Percentiles rank a stretch among this genome's conserved stretches.
phyloP scores from a whole-genome alignment of 2,797 vertebrate species.

The Tragopan temminckii region DNA sequence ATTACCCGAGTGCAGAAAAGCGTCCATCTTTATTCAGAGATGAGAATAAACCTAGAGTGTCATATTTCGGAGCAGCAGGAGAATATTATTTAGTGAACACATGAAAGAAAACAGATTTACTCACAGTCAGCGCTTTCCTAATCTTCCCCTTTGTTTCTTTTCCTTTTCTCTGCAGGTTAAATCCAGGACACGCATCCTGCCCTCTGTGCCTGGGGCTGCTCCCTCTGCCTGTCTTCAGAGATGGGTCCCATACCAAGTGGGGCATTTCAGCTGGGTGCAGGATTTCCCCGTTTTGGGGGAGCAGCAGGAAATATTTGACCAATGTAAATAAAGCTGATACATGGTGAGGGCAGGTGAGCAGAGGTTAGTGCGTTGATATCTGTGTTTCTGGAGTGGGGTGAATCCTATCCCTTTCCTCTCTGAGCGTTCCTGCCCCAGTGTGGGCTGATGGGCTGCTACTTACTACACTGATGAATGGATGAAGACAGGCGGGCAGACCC shows the following conservation, averaged over 20 bases:
- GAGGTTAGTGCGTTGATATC: neutral
- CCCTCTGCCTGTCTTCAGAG: neutral
- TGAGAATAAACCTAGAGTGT: fast-evolving
- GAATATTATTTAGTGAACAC: neutral
- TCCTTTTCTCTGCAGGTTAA: neutral
- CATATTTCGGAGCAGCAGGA: neutral
- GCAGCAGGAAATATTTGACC: neutral
- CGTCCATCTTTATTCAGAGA: neutral
- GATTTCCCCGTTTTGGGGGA: neutral
- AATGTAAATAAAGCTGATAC: neutral
- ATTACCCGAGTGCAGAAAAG: neutral
- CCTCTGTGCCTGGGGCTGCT: neutral
- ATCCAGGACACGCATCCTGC: fast-evolving
- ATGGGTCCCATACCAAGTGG: fast-evolving
- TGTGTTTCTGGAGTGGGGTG: neutral
- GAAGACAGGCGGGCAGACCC: neutral
- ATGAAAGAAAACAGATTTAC: neutral
- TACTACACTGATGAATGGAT: fast-evolving
- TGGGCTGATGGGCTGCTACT: neutral
- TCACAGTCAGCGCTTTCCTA: neutral
- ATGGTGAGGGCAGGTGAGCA: neutral
- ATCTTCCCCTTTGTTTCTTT: neutral
- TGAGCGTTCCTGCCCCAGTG: neutral
- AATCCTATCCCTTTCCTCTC: neutral
- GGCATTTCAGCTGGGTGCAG: neutral